Percentiles rank a stretch among this genome's conserved stretches.
These are phyloP conservation scores for Microcebus ravelobensis DNA, from an alignment of 2,113 vertebrate species.

Conservation along the genomic window DNA sequence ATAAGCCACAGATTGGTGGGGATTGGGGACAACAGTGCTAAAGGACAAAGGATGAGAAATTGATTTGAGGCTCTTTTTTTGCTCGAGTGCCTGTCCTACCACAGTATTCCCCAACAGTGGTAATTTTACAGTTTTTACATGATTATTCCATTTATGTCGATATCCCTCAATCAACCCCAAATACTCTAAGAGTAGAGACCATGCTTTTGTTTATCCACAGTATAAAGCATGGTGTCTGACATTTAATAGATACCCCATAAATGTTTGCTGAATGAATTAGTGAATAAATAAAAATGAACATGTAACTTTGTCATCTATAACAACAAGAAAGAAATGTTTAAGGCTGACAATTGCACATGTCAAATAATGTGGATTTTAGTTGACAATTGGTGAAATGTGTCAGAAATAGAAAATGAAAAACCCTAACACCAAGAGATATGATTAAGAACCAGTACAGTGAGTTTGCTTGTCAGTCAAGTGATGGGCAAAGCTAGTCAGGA, in stretches of 20 bases:
- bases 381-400: background rate
- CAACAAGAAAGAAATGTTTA: background rate
- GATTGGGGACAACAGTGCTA: background rate
- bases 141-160: background rate
- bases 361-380: background rate
- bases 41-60: background rate
- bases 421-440: background rate
- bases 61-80: background rate
- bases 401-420: background rate
- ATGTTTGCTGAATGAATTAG: conserved; percentile 8
- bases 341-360: background rate
- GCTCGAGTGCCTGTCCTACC: background rate
- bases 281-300: background rate
- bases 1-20: no score
- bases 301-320: background rate
- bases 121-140: background rate
- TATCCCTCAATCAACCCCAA: background rate
- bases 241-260: background rate
- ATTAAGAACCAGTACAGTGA: background rate
- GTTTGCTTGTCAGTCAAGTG: background rate
- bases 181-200: background rate
- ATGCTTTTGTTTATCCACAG: background rate
- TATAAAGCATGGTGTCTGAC: background rate
- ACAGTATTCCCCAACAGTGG: background rate
- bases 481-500: background rate